Conservation (phyloP, 2,797 vertebrate genomes). For the Triplophysa bombifrons region DNA sequence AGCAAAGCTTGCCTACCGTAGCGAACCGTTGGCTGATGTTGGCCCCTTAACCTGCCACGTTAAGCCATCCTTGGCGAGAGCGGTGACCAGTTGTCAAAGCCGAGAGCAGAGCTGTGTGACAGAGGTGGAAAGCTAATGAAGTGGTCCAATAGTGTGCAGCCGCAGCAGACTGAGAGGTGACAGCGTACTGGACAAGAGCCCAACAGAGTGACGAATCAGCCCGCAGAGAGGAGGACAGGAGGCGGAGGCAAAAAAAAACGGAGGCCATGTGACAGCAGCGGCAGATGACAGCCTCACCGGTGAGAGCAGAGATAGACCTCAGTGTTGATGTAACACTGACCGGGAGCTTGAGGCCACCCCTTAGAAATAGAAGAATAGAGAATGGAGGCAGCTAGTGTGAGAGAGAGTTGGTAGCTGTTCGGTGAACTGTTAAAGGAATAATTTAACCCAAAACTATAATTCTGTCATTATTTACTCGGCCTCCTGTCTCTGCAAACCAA, state of each 20-base stretch:
- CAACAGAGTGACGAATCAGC: conserved; percentile 71
- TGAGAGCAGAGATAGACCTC: conserved; percentile 35
- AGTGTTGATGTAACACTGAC: conserved; percentile 72
- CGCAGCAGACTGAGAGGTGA: conserved; percentile 79
- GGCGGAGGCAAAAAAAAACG: conserved; percentile 15
- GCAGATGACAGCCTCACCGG: conserved; percentile 61
- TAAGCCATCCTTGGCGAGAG: conserved; percentile 63
- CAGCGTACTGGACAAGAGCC: conserved; percentile 77
- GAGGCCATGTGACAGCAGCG: conserved; percentile 31
- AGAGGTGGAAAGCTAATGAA: conserved; percentile 85
- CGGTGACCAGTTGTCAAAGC: conserved; percentile 76
- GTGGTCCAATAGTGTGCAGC: conserved; percentile 79
- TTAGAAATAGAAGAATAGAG: neutral
- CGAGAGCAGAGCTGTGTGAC: conserved; percentile 77
- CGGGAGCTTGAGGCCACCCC: conserved; percentile 23
- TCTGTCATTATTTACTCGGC: neutral
- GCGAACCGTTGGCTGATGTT: conserved; percentile 73
- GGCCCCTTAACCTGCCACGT: conserved; percentile 74
- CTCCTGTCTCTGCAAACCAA: neutral
- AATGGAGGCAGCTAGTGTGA: neutral
- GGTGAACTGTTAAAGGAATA: neutral
- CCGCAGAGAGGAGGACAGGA: conserved; percentile 10
- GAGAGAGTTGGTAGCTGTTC: conserved; percentile 10
- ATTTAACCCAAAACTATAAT: neutral
- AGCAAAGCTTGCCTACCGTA: conserved; percentile 31